These are phyloP conservation scores for Tupaia tana DNA, from an alignment of 2,113 vertebrate species.

Conservation along the genomic window DNA sequence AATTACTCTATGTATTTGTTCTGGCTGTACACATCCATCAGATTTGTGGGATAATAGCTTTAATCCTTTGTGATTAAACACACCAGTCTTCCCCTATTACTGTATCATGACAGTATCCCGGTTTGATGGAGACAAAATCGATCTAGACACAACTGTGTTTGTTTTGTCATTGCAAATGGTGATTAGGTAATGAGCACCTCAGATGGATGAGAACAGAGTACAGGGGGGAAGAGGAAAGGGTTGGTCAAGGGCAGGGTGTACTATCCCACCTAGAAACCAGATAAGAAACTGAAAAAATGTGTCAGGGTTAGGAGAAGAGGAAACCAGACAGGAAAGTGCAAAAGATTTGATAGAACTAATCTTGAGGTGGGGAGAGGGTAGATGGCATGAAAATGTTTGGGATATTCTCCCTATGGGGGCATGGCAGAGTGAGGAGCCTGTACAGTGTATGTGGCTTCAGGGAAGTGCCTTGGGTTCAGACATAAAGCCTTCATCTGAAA, in stretches of 20 bases:
- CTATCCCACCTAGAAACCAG: background rate
- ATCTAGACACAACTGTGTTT: background rate
- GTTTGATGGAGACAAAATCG: slow-evolving; percentile 48
- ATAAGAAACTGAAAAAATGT: background rate
- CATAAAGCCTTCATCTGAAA: background rate
- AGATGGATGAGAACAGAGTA: background rate
- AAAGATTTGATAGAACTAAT: background rate
- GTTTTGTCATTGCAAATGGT: slow-evolving; percentile 38
- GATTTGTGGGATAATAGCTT: slow-evolving; percentile 35
- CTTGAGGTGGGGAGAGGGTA: background rate
- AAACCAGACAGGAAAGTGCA: background rate
- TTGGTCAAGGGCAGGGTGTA: background rate
- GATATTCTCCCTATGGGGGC: background rate
- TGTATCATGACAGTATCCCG: background rate
- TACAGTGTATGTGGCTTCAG: background rate
- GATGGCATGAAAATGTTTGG: background rate
- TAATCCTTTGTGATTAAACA: slow-evolving; percentile 65
- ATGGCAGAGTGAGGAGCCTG: background rate
- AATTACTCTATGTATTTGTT: slow-evolving; percentile 43
- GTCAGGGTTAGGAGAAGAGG: background rate
- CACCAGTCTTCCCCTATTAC: background rate
- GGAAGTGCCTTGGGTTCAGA: background rate
- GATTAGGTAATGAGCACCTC: background rate
- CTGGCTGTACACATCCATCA: slow-evolving; percentile 42
- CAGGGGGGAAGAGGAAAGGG: background rate